Evolutionary conservation across 2,888 invertebrate species (phyloP), one percentile per base, ranked within the genome.

Genomic region (Teinopalpus imperialis): DNA sequence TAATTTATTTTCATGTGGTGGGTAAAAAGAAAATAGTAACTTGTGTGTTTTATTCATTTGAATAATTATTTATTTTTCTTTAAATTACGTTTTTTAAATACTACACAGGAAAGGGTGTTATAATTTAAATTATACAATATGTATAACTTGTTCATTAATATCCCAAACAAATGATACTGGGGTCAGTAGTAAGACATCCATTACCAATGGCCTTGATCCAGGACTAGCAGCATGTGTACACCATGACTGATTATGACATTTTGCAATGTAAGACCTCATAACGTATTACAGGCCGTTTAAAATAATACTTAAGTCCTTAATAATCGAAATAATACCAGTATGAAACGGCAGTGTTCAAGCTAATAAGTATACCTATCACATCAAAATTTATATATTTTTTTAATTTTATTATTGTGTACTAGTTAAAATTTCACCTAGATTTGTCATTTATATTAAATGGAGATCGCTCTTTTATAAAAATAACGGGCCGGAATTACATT

Each of bases 401-500:
- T n/a, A 37, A 16, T 10, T 32, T 26, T 24, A 31, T 31, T 23
- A 36, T 16, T 35, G 29, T 39, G 26, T 37, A 47, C 32, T 42
- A 42, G 16, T 42, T 42, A 29, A 30, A 18, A 40, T 20, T 35
- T 46, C 16, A 20, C 24, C 34, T 46, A 46, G 34, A 27, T 35
- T 46, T 26, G 31, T 20, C 31, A 39, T 35, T 39, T 34, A 35
- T 21, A 37, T 26, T 12, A 46, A 34, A 35, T 9, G 35, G 29
- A 40, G 41, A 41, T 46, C 18, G 30, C 8, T 35, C n/a, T 46
- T 21, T 34, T 12, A 20, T 45, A 32, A 31, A 45, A 24, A 9
- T 32, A 26, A 26, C 16, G 34, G 35, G 41, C 48, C 50, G 43
- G 48, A 48, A 50, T 50, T 48, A 48, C 39, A 45, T 41, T 37